Evolutionary conservation across 1,140 invertebrate species (phyloP), one percentile per base, ranked within the genome.

Genomic region (Drosophila saltans): DNA sequence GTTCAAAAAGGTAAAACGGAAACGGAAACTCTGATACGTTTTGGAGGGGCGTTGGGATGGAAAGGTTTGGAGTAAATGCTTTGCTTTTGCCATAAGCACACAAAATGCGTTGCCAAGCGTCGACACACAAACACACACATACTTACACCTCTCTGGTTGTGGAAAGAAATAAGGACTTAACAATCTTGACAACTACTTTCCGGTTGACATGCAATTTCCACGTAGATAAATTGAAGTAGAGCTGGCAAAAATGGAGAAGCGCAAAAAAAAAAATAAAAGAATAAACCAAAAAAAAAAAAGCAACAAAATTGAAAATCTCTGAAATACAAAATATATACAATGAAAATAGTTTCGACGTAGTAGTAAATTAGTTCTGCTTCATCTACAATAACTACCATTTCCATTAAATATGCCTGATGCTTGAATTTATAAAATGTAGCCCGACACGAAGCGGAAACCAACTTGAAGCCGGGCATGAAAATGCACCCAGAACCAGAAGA

Each of bases 171-270:
- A 91, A 84, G 85, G 90, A 91, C 90, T 91, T 91, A 91, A 71
- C 81, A 90, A 90, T 90, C 89, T 91, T 91, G 90, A 91, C 90
- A 91, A 91, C 90, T 91, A 86, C 89, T 91, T 91, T 91, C 90
- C 90, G 90, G 79, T 90, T 91, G 90, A 91, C 90, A 91, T 86
- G 89, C 81, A 90, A 91, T 91, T 91, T 91, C 83, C 88, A 91
- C 69, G 69, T 71, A 86, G 88, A 90, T 90, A 89, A 81, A 85
- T 79, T 74, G 43, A 80, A 73, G 69, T 61, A 67, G 69, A 70
- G 64, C 79, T 74, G 80, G 45, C 21, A 52, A 52, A 52, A 52
- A 52, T 26, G 8, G 7, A 26, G 24, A 52, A 24, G 21, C 28
- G 28, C 28, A 40, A 24, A 61, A 40, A 64, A 41, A 70, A 62